These are phyloP conservation scores for Oxyscelio sp. DNA, from an alignment of 2,888 invertebrate genomes.

Conservation along the genomic window DNA sequence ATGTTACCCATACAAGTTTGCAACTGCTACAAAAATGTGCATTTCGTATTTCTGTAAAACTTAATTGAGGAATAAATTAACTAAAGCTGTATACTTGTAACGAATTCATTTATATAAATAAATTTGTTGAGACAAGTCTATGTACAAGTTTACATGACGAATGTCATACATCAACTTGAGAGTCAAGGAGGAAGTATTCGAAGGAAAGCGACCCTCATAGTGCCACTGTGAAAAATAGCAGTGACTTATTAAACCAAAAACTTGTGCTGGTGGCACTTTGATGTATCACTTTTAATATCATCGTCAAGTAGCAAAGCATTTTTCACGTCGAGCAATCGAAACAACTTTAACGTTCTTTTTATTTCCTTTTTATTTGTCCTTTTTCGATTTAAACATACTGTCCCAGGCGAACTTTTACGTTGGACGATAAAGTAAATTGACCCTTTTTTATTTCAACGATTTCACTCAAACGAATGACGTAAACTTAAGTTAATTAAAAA, in stretches of 20 bases:
- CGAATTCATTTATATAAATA: too few relatives aligned
- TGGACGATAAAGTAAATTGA: slow-evolving; percentile 31
- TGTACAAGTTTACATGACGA: slow-evolving; percentile 44
- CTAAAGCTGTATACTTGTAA: too few relatives aligned
- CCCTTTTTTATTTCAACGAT: slow-evolving; percentile 28
- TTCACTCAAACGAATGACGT: background rate
- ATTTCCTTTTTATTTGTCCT: slow-evolving; percentile 10
- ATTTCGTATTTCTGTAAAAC: too few relatives aligned
- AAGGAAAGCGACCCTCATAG: slow-evolving; percentile 61
- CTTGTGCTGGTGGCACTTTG: slow-evolving; percentile 78
- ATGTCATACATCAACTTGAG: slow-evolving; percentile 51
- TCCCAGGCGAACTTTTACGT: slow-evolving; percentile 36
- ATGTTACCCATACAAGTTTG: too few relatives aligned
- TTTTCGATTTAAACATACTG: slow-evolving; percentile 29
- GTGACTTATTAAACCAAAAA: slow-evolving; percentile 87
- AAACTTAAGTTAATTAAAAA: slow-evolving; percentile 27
- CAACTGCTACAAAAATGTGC: too few relatives aligned
- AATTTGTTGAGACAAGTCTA: slow-evolving; percentile 22
- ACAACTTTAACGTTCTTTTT: slow-evolving; percentile 61
- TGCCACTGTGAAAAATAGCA: slow-evolving; percentile 85
- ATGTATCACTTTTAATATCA: slow-evolving; percentile 75
- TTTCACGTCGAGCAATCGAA: slow-evolving; percentile 73
- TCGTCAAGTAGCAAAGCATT: slow-evolving; percentile 80
- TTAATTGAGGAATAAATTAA: too few relatives aligned
- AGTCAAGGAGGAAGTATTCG: slow-evolving; percentile 49